Evolutionary conservation across 2,113 vertebrate genomes (phyloP), one percentile per base, ranked within the genome.

Genomic region (Falco punctatus): DNA sequence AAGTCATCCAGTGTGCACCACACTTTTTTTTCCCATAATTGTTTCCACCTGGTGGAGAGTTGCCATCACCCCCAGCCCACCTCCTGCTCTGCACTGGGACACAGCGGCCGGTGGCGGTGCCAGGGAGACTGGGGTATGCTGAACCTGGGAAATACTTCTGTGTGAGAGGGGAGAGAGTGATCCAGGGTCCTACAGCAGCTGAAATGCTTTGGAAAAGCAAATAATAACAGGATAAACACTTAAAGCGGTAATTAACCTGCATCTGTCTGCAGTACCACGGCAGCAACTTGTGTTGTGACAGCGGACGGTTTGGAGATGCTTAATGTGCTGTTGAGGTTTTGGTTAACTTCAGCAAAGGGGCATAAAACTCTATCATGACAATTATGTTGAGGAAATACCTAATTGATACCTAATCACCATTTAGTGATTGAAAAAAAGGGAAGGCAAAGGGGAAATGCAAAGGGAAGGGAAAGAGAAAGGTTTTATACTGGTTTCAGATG

Each of bases 11-110:
- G 49, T 9, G 32, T 1, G 7, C 70, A 65, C 71, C 66, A 33
- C 1, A 7, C 23, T 59, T n/a, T 67, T 96, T 94, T 23, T 32
- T 1, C 48, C 74, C 22, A 8, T 96, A 97, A 97, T 97, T 96
- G 96, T 81, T 96, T 95, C 96, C 96, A 97, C 96, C 93, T 96
- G 96, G 96, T 0, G 6, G 78, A 88, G 70, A 61, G 74, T 74
- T 91, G 78, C 81, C 10, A 5, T 65, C 15, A 6, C 69, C 61
- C 46, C 44, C 65, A 92, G 73, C 52, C 84, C 44, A 90, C 44
- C 90, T 93, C 87, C 44, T 9, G 57, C 44, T 78, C 81, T 20
- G 52, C 14, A 5, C 0, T 0, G 1, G 77, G 65, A 71, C 64
- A 32, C 42, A 0, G 1, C 4, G 5, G 57, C 9, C 0, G 8